Base-by-base conservation (phyloP, 2,797 vertebrate species). In the Platalea minor region DNA sequence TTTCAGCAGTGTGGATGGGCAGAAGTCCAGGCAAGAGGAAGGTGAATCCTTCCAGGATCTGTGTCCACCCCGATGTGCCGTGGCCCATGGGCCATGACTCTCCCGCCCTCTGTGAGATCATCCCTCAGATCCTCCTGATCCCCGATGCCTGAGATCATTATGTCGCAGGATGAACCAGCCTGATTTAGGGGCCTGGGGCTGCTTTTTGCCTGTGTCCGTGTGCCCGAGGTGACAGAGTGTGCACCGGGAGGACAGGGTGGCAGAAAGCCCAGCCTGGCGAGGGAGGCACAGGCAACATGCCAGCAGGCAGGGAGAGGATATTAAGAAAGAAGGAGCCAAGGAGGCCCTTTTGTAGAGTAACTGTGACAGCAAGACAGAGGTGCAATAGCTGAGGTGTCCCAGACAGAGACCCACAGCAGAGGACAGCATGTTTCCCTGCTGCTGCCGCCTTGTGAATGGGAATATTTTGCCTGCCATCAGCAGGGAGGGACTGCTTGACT, bases 311-410 rank as follows among this genome's bases (percentile, higher is more conserved):
- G 39, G n/a, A 63, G 28, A 20, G 31, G 9, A 53, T 41, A 46
- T 23, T 11, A 48, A 60, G 69, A 78, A 84, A 60, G 56, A 82
- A 85, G 41, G 8, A n/a, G 5, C 5, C 25, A 31, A 20, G 29
- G 29, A 89, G 3, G 5, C 25, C 17, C 2, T 82, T 73, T 54
- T 59, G 51, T 37, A 43, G 39, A 72, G 26, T 41, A 57, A 16
- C 24, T 6, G 15, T 25, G 33, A 54, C 7, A 3, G 63, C 50
- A 37, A 88, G 45, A 29, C 43, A 77, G 63, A 88, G 10, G 18
- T 61, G 37, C 37, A 53, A 23, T 7, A 64, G 31, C 23, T 81
- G 54, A 70, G 33, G 37, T 0, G 0, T 35, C 59, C 60, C 37
- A 53, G 19, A 11, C 3, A 41, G 35, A 83, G 14, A 46, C 16